Evolutionary conservation across 2,113 vertebrate species (phyloP), one percentile per base, ranked within the genome.

Genomic region (Scartelaos histophorus): DNA sequence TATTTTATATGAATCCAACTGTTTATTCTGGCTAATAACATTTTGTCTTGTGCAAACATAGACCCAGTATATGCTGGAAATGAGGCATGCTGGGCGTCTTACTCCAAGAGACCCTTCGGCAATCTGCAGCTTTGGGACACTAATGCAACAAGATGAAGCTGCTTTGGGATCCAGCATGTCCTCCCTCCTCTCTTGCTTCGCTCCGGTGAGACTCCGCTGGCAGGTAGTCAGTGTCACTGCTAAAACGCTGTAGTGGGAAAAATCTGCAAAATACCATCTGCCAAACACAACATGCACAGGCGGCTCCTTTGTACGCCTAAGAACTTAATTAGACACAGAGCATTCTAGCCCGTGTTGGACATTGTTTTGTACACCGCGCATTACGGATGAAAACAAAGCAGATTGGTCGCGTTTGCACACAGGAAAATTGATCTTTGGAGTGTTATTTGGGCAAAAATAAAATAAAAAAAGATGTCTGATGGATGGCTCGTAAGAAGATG

Each of bases 121-220:
- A 51, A 25, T 75, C 38, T 70, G 19, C 61, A 67, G n/a, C 61
- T 65, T 47, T 34, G 47, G 24, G 64, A 79, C 67, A 62, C 38
- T 64, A 74, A 75, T 84, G 77, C 74, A 72, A 75, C 53, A 64
- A 81, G 54, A 78, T 67, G 25, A 75, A 72, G 60, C 58, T 67
- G 68, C 47, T 70, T 45, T 73, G 66, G 5, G 25, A 46, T 73
- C 53, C 74, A 67, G 29, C 60, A 60, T 64, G 38, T 56, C 34
- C 57, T 69, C 5, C 38, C 71, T 58, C 66, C 69, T 53, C 66
- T 15, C 61, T 60, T 74, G 70, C 61, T 82, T 66, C 5, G 17
- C 47, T 76, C 67, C 56, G 13, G 13, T 68, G 62, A 74, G 49
- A 79, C 70, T 83, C 58, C 46, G 54, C 76, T 78, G 79, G 69